phyloP scores from a whole-genome alignment of 1,140 invertebrate genomes.

The Cydia strobilella region DNA sequence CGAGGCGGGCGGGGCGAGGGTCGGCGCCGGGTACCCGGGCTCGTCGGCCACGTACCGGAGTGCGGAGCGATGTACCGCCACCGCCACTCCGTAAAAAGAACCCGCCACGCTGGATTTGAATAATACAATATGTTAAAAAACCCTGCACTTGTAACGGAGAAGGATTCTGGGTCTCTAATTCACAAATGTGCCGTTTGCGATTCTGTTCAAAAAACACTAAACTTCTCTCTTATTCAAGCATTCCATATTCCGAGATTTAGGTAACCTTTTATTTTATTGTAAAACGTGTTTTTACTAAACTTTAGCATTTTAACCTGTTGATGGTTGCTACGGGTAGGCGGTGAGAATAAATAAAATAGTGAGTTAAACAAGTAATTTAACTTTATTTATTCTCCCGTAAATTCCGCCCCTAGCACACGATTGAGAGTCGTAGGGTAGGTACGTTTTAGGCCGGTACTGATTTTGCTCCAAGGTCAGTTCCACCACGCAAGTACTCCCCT shows the following conservation, averaged over 20 bases:
- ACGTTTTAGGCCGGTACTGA: no score
- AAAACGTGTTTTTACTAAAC: no score
- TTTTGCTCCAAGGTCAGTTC: no score
- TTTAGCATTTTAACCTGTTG: no score
- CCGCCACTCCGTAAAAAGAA: constrained; percentile 69
- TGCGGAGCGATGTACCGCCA: constrained; percentile 75
- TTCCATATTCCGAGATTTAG: background rate
- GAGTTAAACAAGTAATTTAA: no score
- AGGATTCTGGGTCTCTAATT: constrained; percentile 12
- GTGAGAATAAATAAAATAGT: no score
- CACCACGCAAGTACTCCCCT: no score
- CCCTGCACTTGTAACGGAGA: constrained; percentile 19
- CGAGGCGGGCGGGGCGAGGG: constrained; percentile 32
- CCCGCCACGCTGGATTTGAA: constrained; percentile 64
- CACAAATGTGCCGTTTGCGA: background rate
- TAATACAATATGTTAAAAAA: constrained; percentile 54
- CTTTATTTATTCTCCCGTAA: no score
- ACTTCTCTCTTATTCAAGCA: background rate
- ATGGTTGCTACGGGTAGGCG: no score
- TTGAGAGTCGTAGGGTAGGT: no score
- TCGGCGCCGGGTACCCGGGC: constrained; percentile 41
- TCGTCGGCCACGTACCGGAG: constrained; percentile 72
- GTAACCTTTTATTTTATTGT: background rate
- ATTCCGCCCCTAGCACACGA: no score
- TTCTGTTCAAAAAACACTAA: background rate